These are phyloP conservation scores for Tolypeutes matacus DNA, from an alignment of 2,797 vertebrate genomes.

Conservation along the genomic window DNA sequence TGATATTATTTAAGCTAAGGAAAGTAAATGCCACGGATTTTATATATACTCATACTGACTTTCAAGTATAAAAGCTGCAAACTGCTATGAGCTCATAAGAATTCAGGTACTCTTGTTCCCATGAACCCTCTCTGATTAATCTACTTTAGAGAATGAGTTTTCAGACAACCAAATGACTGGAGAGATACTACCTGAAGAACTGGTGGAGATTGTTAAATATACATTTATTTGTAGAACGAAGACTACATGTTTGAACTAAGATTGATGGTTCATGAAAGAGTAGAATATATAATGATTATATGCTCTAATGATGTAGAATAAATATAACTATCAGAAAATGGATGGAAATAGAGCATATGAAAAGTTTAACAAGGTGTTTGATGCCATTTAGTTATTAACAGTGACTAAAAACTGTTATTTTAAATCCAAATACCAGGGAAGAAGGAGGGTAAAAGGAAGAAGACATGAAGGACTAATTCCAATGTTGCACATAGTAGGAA, in stretches of 20 bases:
- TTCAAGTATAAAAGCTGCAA: not conserved
- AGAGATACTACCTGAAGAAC: not conserved
- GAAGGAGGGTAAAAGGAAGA: not conserved
- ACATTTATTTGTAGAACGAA: not conserved
- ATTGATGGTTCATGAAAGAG: not conserved
- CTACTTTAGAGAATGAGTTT: not conserved
- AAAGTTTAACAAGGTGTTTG: not conserved
- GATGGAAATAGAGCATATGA: not conserved
- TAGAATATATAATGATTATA: not conserved
- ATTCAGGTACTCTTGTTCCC: not conserved
- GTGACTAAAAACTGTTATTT: not conserved
- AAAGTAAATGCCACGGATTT: not conserved
- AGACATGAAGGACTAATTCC: not conserved
- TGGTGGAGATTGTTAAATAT: not conserved
- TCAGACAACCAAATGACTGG: not conserved
- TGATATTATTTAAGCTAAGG: slow-evolving; percentile 1
- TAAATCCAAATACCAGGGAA: slow-evolving; percentile 36
- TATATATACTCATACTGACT: not conserved
- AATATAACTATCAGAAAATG: not conserved
- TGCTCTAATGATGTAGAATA: not conserved
- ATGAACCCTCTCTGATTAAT: not conserved
- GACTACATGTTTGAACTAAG: not conserved
- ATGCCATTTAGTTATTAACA: not conserved
- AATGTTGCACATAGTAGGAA: not conserved
- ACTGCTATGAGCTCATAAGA: not conserved